Conservation (phyloP, 2,113 vertebrate species). For the Plecotus auritus region DNA sequence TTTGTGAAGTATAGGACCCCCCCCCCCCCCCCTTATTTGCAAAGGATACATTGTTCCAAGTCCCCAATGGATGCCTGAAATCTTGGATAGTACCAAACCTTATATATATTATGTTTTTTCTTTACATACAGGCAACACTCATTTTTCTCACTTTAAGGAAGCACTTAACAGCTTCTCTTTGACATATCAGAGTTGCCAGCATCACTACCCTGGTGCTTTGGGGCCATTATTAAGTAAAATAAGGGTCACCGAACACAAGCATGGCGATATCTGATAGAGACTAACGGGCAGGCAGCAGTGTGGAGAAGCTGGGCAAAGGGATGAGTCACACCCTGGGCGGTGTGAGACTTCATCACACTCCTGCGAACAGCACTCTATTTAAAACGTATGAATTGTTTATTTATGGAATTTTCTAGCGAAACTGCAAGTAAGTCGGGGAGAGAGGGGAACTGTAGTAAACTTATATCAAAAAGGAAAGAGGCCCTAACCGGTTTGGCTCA, state of each 20-base stretch:
- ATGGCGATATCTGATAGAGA: not conserved
- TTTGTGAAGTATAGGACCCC: conserved; percentile 4
- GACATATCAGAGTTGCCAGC: not conserved
- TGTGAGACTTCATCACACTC: not conserved
- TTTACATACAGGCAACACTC: not conserved
- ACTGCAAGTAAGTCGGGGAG: not conserved
- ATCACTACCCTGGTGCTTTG: not conserved
- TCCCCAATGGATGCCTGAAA: not conserved
- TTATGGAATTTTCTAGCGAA: not conserved
- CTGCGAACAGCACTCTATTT: not conserved
- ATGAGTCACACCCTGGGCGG: not conserved
- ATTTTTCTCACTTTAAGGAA: not conserved
- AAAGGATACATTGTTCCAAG: not conserved
- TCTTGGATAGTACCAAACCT: not conserved
- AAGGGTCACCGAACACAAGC: not conserved
- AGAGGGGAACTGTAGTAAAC: not conserved
- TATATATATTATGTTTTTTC: not conserved
- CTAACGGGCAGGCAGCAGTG: not conserved
- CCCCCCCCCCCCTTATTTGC: not conserved
- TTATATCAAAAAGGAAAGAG: not conserved
- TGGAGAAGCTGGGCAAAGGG: not conserved
- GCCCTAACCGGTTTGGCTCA: too few species aligned
- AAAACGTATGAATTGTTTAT: not conserved
- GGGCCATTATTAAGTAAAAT: not conserved
- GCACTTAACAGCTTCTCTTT: not conserved